phyloP scores from a whole-genome alignment of 1,140 invertebrate species.

The Drosophila nigromelanica region DNA sequence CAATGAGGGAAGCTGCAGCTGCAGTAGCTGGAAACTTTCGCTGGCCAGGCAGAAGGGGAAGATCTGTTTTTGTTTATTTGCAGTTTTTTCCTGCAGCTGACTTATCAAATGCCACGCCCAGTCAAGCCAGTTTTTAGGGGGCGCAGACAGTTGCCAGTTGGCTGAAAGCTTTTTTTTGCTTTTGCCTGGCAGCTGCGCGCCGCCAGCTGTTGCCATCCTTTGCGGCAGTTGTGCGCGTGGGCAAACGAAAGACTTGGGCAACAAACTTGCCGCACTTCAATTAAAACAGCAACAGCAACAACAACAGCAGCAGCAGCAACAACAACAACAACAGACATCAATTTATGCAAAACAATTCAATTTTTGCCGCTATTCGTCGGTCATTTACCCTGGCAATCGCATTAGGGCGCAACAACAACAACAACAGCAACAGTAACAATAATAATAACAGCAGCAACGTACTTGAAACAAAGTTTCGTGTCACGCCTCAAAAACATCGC shows the following conservation, averaged over 20 bases:
- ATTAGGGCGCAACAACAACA: constrained; percentile 47
- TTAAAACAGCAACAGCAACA: constrained; percentile 30
- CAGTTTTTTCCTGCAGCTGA: constrained; percentile 46
- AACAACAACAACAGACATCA: constrained; percentile 43
- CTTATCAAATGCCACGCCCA: constrained; percentile 54
- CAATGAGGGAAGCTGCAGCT: not conserved
- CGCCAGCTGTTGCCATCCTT: constrained; percentile 25
- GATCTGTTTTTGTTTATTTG: constrained; percentile 26
- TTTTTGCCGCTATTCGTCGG: constrained; percentile 63
- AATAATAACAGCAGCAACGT: constrained; percentile 16
- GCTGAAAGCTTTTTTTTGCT: not conserved
- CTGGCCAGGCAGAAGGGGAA: constrained; percentile 39
- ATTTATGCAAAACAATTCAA: constrained; percentile 80
- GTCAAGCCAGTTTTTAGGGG: constrained; percentile 62
- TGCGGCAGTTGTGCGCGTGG: constrained; percentile 58
- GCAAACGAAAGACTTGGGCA: constrained; percentile 49
- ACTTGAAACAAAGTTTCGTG: constrained; percentile 58
- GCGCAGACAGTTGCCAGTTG: too few species aligned
- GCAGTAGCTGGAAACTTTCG: constrained; percentile 50
- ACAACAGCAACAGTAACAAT: constrained; percentile 3
- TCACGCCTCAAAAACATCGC: constrained; percentile 66
- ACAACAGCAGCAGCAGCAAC: constrained; percentile 4
- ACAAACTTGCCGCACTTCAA: constrained; percentile 54
- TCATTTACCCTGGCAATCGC: constrained; percentile 63
- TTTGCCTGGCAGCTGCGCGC: constrained; percentile 31